A percentile compares a stretch with the other conserved stretches of the same genome.
Evolutionary conservation across 2,888 invertebrate genomes (phyloP).

Genomic region (Cheilosia variabilis): DNA sequence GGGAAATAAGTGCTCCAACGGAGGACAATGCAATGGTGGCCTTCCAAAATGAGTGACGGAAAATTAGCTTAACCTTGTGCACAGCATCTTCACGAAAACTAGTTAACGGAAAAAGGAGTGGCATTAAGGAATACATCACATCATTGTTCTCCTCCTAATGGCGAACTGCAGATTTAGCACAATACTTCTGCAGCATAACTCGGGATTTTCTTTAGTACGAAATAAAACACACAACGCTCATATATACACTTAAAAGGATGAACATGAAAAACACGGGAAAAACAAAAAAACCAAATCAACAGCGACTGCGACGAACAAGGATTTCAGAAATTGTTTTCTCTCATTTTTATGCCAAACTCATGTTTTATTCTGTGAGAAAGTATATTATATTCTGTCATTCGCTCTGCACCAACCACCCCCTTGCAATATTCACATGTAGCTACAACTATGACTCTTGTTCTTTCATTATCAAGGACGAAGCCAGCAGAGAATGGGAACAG

Average conservation of each 20-base stretch:
- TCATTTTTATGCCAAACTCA: constrained; percentile 3
- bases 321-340: constrained; percentile 59
- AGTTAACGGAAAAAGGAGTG: constrained; percentile 40
- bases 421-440: constrained; percentile 7
- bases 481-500: not conserved
- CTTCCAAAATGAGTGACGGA: not conserved
- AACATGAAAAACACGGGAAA: constrained; percentile 6
- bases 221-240: constrained; percentile 4
- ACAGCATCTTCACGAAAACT: constrained; percentile 17
- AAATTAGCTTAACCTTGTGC: constrained; percentile 65
- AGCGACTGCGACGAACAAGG: constrained; percentile 45
- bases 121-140: constrained; percentile 49
- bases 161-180: constrained; percentile 41
- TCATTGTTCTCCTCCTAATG: not conserved
- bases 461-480: constrained; percentile 73
- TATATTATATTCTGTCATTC: constrained; percentile 46
- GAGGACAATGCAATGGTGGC: constrained; percentile 12
- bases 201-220: constrained; percentile 10
- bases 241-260: constrained; percentile 42
- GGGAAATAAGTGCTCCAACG: not conserved
- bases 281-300: constrained; percentile 9
- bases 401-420: constrained; percentile 33
- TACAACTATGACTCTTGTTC: constrained; percentile 65
- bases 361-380: constrained; percentile 3
- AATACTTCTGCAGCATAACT: constrained; percentile 19